These are phyloP conservation scores for Rhagonycha fulva DNA, from an alignment of 2,888 invertebrate genomes.

Conservation along the genomic window DNA sequence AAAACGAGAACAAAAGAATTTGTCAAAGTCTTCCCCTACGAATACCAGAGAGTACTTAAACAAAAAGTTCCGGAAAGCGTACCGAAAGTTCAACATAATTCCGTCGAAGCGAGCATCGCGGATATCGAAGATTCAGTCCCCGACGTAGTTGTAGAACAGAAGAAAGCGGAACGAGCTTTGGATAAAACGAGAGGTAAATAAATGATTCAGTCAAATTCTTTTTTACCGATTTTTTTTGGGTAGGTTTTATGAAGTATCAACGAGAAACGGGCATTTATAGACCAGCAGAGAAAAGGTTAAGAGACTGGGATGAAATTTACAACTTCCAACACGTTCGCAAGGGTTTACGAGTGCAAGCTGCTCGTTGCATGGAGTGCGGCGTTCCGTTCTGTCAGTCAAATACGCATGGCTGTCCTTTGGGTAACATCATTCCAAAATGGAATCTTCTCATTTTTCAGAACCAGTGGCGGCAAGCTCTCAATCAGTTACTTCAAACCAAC, in stretches of 20 bases:
- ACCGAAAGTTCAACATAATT: conserved; percentile 32
- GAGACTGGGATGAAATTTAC: conserved; percentile 98
- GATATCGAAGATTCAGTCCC: conserved; percentile 91
- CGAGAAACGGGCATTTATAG: conserved; percentile 88
- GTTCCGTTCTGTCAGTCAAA: conserved; percentile 97
- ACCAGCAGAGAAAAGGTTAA: conserved; percentile 78
- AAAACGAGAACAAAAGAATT: conserved; percentile 82
- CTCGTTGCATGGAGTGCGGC: conserved; percentile 98
- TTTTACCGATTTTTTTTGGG: conserved; percentile 46
- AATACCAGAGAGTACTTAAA: conserved; percentile 89
- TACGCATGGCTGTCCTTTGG: conserved; percentile 93
- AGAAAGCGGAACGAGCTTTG: conserved; percentile 78
- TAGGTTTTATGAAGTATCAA: conserved; percentile 96
- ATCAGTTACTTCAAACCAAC: conserved; percentile 94
- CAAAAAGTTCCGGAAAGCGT: conserved; percentile 57
- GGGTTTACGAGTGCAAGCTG: conserved; percentile 89
- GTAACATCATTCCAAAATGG: conserved; percentile 99
- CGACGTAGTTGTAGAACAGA: conserved; percentile 77
- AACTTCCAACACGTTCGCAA: conserved; percentile 83
- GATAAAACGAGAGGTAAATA: conserved; percentile 70
- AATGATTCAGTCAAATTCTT: conserved; percentile 1
- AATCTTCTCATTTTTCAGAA: conserved; percentile 94
- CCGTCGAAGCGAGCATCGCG: conserved; percentile 52
- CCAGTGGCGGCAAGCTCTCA: conserved; percentile 93
- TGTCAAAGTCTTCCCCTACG: conserved; percentile 94